Percentiles rank a stretch among this genome's conserved stretches.
These are phyloP conservation scores for Sisyra nigra DNA, from an alignment of 2,888 invertebrate genomes.

Conservation along the genomic window DNA sequence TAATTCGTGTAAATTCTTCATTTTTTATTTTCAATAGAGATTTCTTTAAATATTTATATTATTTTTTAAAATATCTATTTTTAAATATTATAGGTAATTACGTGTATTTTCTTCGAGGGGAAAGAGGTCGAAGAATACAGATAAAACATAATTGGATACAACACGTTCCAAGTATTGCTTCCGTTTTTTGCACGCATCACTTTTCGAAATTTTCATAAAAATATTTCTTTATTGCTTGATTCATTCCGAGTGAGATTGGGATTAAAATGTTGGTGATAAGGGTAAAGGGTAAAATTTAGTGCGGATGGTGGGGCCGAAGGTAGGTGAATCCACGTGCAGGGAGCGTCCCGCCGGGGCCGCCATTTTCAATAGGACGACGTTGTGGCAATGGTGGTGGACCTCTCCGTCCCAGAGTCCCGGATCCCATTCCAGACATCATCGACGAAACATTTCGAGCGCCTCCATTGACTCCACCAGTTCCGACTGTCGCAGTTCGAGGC, in stretches of 20 bases:
- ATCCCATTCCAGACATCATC: too few relatives aligned
- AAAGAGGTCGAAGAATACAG: not conserved
- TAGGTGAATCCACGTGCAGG: slow-evolving; percentile 63
- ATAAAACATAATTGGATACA: not conserved
- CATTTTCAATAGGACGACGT: slow-evolving; percentile 18
- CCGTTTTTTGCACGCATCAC: too few relatives aligned
- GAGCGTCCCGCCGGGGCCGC: slow-evolving; percentile 38
- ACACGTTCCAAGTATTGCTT: too few relatives aligned
- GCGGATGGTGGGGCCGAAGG: slow-evolving; percentile 13
- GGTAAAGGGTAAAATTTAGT: not conserved
- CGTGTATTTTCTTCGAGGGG: not conserved
- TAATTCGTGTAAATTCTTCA: too few relatives aligned
- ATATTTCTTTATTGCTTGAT: too few relatives aligned
- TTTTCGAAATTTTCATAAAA: too few relatives aligned
- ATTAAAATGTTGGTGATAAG: too few relatives aligned
- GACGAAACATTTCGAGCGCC: too few relatives aligned
- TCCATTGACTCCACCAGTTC: slow-evolving; percentile 1
- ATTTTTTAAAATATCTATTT: not conserved
- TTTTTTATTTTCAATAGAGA: too few relatives aligned
- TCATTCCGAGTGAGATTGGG: too few relatives aligned
- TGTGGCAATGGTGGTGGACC: slow-evolving; percentile 22
- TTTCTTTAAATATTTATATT: too few relatives aligned
- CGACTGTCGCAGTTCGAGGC: slow-evolving; percentile 9
- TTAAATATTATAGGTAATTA: not conserved
- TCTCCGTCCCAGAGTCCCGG: slow-evolving; percentile 16